phyloP scores from a whole-genome alignment of 1,140 invertebrate genomes.

The Zaprionus inermis region DNA sequence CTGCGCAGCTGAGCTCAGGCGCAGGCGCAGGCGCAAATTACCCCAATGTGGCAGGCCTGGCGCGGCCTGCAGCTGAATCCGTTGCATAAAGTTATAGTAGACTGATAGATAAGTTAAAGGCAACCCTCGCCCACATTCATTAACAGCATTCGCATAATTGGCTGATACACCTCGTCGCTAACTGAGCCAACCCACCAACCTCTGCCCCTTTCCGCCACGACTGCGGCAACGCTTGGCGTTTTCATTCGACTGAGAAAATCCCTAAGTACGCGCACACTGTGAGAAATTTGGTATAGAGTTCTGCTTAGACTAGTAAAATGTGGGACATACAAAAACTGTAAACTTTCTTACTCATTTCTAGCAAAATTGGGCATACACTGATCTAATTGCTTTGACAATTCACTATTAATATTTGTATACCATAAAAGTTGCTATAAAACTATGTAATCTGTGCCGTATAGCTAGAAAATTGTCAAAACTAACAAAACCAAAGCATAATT shows the following conservation, averaged over 20 bases:
- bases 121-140: slow-evolving; percentile 74
- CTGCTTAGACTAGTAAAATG: background rate
- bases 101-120: slow-evolving; percentile 67
- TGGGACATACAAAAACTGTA: background rate
- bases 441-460: too few relatives aligned
- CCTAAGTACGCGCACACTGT: slow-evolving; percentile 23
- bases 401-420: too few relatives aligned
- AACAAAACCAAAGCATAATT: too few relatives aligned
- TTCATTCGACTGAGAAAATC: slow-evolving; percentile 39
- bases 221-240: background rate
- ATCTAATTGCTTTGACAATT: too few relatives aligned
- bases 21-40: slow-evolving; percentile 57
- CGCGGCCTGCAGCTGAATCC: slow-evolving; percentile 29
- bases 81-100: slow-evolving; percentile 77
- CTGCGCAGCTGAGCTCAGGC: slow-evolving; percentile 50
- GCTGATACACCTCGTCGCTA: slow-evolving; percentile 53
- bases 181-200: slow-evolving; percentile 46
- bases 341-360: background rate
- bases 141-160: slow-evolving; percentile 80
- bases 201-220: background rate
- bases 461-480: too few relatives aligned
- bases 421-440: too few relatives aligned
- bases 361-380: too few relatives aligned
- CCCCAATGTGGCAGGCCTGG: slow-evolving; percentile 19
- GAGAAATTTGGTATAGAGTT: background rate